Percentiles rank a stretch among this genome's conserved stretches.
Conservation (phyloP, 2,888 invertebrate species). For the Melinaea menophilus region DNA sequence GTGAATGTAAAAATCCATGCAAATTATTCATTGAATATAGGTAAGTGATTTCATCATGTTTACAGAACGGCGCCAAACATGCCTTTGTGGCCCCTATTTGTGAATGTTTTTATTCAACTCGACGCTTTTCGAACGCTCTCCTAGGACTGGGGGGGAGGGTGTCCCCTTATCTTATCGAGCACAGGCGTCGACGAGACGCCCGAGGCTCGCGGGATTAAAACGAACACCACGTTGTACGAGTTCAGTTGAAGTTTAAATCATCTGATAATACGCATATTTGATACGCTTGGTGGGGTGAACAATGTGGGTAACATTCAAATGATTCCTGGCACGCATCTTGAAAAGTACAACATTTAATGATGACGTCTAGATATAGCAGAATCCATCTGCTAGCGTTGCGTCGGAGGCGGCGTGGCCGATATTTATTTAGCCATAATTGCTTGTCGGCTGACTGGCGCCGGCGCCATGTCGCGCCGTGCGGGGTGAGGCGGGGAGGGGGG, state of each 20-base stretch:
- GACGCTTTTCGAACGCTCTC: slow-evolving; percentile 37
- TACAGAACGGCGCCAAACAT: slow-evolving; percentile 51
- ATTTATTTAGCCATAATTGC: slow-evolving; percentile 78
- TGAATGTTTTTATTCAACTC: slow-evolving; percentile 59
- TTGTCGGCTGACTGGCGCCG: slow-evolving; percentile 75
- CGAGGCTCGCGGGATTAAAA: slow-evolving; percentile 37
- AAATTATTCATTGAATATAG: slow-evolving; percentile 44
- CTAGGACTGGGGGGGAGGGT: slow-evolving; percentile 26
- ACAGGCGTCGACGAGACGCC: slow-evolving; percentile 54
- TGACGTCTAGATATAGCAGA: slow-evolving; percentile 66
- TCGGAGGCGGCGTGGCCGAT: slow-evolving; percentile 70
- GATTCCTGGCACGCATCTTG: too few relatives aligned
- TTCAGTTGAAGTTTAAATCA: slow-evolving; percentile 47
- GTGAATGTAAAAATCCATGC: slow-evolving; percentile 45
- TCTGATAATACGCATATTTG: slow-evolving; percentile 17
- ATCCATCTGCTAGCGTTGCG: slow-evolving; percentile 66
- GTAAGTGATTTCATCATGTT: slow-evolving; percentile 43
- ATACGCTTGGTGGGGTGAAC: too few relatives aligned
- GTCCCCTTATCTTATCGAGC: slow-evolving; percentile 51
- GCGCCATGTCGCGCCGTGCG: slow-evolving; percentile 69
- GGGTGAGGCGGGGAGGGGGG: slow-evolving; percentile 36
- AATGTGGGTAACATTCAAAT: too few relatives aligned
- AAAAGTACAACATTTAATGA: slow-evolving; percentile 58
- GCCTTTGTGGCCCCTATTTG: slow-evolving; percentile 49
- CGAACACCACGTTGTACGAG: slow-evolving; percentile 40